Evolutionary conservation across 2,113 vertebrate species (phyloP).

Genomic region (Puma concolor): DNA sequence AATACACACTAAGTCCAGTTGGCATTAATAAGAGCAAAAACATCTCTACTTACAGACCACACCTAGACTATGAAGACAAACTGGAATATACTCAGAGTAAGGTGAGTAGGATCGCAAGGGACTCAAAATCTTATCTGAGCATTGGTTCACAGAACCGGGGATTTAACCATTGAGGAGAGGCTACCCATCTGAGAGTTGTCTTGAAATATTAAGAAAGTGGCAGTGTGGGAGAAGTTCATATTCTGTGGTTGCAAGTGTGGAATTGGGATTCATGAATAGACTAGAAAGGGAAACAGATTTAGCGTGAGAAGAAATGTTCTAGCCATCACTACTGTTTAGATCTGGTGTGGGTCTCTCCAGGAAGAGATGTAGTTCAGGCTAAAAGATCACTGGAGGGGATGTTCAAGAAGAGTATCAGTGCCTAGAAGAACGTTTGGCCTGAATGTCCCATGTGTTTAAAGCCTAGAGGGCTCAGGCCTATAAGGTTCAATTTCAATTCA

Average conservation of each 20-base stretch:
- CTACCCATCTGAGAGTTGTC: background rate
- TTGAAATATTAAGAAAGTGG: background rate
- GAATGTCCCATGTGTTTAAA: background rate
- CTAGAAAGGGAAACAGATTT: background rate
- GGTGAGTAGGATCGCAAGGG: background rate
- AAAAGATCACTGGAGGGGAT: background rate
- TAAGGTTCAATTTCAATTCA: background rate
- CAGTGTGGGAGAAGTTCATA: background rate
- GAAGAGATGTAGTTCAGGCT: background rate
- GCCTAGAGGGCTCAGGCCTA: background rate
- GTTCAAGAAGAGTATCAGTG: background rate
- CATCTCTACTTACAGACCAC: background rate
- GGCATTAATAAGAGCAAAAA: background rate
- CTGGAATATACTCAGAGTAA: background rate
- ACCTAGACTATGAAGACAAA: background rate
- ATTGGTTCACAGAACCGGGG: background rate
- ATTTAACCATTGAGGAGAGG: background rate
- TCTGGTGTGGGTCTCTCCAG: background rate
- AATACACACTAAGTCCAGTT: background rate
- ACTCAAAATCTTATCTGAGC: background rate
- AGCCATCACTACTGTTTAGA: background rate
- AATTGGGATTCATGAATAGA: background rate
- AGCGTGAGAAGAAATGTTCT: background rate
- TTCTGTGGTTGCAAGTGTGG: background rate
- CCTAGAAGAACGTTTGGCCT: background rate